phyloP scores from a whole-genome alignment of 2,113 vertebrate species.

The Pholis gunnellus region DNA sequence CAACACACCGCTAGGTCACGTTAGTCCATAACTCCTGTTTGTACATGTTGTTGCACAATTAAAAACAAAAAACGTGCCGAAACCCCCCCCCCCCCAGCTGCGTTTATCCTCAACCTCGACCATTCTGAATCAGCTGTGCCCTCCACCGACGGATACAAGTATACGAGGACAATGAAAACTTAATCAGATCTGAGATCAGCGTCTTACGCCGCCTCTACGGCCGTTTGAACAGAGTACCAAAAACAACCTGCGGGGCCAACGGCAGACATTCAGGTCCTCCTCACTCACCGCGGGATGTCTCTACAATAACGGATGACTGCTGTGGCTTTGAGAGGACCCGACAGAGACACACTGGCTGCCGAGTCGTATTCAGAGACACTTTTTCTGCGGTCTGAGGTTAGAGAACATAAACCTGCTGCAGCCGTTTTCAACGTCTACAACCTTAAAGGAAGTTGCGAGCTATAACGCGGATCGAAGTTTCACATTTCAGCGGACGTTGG shows the following conservation, averaged over 20 bases:
- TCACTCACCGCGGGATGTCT: constrained; percentile 9
- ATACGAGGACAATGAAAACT: neutral
- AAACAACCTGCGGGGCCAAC: neutral
- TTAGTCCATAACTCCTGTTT: constrained; percentile 15
- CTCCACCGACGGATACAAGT: neutral
- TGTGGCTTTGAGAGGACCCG: constrained; percentile 6
- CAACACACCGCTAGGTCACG: constrained; percentile 8
- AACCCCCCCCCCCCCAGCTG: neutral
- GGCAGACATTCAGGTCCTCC: neutral
- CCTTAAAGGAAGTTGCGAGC: neutral
- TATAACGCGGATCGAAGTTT: too few relatives aligned
- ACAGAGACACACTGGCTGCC: neutral
- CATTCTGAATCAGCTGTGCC: constrained; percentile 11
- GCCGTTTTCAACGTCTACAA: neutral
- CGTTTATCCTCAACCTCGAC: neutral
- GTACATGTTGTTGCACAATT: constrained; percentile 17
- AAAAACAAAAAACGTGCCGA: neutral
- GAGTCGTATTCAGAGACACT: too few relatives aligned
- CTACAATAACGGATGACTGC: constrained; percentile 11
- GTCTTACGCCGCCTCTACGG: neutral
- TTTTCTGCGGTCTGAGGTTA: neutral
- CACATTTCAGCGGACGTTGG: too few relatives aligned
- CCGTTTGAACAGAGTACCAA: constrained; percentile 9
- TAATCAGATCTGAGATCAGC: constrained; percentile 33
- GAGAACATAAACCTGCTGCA: neutral